These are phyloP conservation scores for Stenoptilia bipunctidactyla DNA, from an alignment of 2,888 invertebrate species.

Conservation along the genomic window DNA sequence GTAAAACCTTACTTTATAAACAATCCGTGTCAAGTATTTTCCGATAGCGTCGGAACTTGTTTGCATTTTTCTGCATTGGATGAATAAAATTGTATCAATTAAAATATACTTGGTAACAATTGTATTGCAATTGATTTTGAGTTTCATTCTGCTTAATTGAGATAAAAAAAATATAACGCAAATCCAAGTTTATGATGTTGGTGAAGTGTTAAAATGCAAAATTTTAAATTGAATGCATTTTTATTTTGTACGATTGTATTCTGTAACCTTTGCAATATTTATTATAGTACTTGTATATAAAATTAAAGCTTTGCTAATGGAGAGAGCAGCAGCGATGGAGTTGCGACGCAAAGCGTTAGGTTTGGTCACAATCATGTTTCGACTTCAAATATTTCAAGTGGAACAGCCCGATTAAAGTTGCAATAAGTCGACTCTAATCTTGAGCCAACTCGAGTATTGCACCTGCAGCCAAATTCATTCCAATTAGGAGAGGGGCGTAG, in stretches of 20 bases:
- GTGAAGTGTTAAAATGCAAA: no score
- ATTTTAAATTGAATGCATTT: no score
- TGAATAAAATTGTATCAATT: conserved; percentile 27
- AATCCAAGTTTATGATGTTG: no score
- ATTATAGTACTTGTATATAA: conserved; percentile 71
- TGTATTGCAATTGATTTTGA: not conserved
- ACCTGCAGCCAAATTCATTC: conserved; percentile 71
- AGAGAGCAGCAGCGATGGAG: not conserved
- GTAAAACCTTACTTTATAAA: conserved; percentile 47
- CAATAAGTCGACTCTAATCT: conserved; percentile 65
- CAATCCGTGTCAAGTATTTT: conserved; percentile 56
- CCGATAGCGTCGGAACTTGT: conserved; percentile 43
- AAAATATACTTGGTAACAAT: conserved; percentile 29
- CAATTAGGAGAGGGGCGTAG: conserved; percentile 66
- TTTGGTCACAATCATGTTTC: conserved; percentile 50
- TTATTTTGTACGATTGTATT: conserved; percentile 31
- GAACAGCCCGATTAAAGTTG: conserved; percentile 54
- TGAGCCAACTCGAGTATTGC: conserved; percentile 67
- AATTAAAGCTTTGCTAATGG: conserved; percentile 40
- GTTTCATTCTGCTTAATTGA: not conserved
- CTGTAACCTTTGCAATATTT: conserved; percentile 53
- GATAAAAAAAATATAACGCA: no score
- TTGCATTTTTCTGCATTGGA: conserved; percentile 36
- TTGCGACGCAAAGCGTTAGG: not conserved
- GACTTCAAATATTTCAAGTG: conserved; percentile 61